These are phyloP conservation scores for Sylvia borin DNA, from an alignment of 2,797 vertebrate species.

Conservation along the genomic window DNA sequence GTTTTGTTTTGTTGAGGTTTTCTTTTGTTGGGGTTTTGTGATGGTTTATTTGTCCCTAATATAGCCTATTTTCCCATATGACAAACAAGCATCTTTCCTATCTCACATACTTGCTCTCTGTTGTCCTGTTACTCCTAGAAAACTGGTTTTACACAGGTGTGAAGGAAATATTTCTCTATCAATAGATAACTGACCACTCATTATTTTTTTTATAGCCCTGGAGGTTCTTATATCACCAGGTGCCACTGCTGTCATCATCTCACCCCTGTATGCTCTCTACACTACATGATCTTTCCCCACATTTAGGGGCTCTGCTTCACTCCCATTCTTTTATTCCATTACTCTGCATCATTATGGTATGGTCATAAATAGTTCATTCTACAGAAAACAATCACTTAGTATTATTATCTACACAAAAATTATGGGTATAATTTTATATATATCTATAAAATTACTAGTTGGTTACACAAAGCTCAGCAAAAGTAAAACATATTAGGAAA, in stretches of 20 bases:
- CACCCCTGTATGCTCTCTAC: too few species aligned
- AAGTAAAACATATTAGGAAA: slow-evolving; percentile 4
- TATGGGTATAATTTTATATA: neutral
- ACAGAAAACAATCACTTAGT: neutral
- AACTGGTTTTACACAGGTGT: neutral
- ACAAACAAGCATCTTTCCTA: neutral
- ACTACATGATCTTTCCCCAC: neutral
- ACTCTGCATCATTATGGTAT: neutral
- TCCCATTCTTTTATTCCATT: neutral
- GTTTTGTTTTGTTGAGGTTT: neutral
- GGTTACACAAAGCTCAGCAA: neutral
- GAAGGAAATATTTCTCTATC: neutral
- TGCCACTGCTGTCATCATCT: neutral
- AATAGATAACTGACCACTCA: neutral
- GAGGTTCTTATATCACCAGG: neutral
- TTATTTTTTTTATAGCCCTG: neutral
- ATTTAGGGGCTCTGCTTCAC: neutral
- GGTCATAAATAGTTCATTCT: neutral
- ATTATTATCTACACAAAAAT: neutral
- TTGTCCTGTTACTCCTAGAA: neutral
- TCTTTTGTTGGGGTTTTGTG: neutral
- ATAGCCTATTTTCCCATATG: neutral
- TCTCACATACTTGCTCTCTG: neutral
- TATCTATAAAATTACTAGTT: neutral
- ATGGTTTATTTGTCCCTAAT: neutral